Percentiles rank a stretch among this genome's conserved stretches.
Conservation (phyloP, 2,888 invertebrate genomes). For the Leptopilina syphax region DNA sequence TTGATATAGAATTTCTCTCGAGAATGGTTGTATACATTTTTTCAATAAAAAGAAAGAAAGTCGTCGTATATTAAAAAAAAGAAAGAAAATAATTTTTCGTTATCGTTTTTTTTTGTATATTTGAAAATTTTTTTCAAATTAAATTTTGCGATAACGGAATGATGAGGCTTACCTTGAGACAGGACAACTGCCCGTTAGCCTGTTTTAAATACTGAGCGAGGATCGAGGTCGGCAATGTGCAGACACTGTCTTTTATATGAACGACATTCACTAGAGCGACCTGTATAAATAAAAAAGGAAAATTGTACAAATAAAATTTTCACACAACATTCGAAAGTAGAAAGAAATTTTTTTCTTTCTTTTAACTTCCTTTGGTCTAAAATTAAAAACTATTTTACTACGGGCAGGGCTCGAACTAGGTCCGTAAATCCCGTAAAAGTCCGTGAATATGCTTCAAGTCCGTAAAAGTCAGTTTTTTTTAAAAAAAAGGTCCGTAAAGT, state of each 20-base stretch:
- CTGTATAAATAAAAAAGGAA: conserved; percentile 76
- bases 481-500: too few species aligned
- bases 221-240: conserved; percentile 88
- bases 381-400: too few species aligned
- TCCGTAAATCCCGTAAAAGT: too few species aligned
- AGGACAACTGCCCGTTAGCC: conserved; percentile 88
- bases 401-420: too few species aligned
- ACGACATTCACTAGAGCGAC: conserved; percentile 89
- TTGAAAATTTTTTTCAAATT: not conserved
- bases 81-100: not conserved
- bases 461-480: too few species aligned
- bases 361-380: too few species aligned
- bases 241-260: conserved; percentile 89
- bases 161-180: conserved; percentile 84
- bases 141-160: conserved; percentile 51
- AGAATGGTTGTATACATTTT: too few species aligned
- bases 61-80: not conserved
- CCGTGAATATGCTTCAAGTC: too few species aligned
- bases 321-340: conserved; percentile 2
- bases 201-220: conserved; percentile 92
- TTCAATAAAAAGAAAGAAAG: not conserved
- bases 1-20: too few species aligned
- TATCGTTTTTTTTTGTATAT: not conserved
- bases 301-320: not conserved
- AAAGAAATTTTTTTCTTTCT: not conserved